Evolutionary conservation across 1,140 invertebrate species (phyloP).

Genomic region (Caerostris extrusa): DNA sequence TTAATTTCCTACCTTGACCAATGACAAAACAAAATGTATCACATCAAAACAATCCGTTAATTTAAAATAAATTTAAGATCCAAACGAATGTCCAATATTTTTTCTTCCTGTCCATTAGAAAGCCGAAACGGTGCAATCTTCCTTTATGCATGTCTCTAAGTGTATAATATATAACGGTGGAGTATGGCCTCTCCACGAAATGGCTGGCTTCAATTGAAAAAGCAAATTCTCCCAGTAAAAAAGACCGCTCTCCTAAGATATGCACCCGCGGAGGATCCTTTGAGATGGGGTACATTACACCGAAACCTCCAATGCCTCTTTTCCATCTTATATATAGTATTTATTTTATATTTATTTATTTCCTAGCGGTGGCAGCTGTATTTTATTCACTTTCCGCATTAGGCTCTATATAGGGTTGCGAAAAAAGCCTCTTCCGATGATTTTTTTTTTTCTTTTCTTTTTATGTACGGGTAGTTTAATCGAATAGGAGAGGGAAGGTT

Average conservation of each 20-base stretch:
- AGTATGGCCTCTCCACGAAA: background rate
- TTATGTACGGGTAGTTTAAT: constrained; percentile 36
- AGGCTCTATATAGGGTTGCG: background rate
- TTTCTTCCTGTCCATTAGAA: constrained; percentile 45
- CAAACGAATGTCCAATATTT: constrained; percentile 30
- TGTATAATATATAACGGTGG: constrained; percentile 29
- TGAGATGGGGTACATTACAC: constrained; percentile 65
- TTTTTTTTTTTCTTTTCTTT: background rate
- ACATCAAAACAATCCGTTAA: background rate
- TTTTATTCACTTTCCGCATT: constrained; percentile 68
- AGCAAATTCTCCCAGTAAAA: constrained; percentile 65
- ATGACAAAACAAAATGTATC: background rate
- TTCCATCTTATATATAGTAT: constrained; percentile 70
- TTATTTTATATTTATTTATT: constrained; percentile 75
- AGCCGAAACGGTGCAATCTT: background rate
- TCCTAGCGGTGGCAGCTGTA: constrained; percentile 34
- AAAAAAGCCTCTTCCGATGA: background rate
- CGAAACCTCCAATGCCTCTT: constrained; percentile 56
- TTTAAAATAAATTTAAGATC: constrained; percentile 22
- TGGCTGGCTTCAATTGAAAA: constrained; percentile 64
- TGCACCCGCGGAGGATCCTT: constrained; percentile 56
- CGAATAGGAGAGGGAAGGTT: background rate
- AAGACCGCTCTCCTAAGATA: constrained; percentile 56
- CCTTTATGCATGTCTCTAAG: constrained; percentile 17
- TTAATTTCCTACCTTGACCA: background rate